Percentiles rank a stretch among this genome's conserved stretches.
These are phyloP conservation scores for Misgurnus mizolepis DNA, from an alignment of 2,113 vertebrate species.

Conservation along the genomic window DNA sequence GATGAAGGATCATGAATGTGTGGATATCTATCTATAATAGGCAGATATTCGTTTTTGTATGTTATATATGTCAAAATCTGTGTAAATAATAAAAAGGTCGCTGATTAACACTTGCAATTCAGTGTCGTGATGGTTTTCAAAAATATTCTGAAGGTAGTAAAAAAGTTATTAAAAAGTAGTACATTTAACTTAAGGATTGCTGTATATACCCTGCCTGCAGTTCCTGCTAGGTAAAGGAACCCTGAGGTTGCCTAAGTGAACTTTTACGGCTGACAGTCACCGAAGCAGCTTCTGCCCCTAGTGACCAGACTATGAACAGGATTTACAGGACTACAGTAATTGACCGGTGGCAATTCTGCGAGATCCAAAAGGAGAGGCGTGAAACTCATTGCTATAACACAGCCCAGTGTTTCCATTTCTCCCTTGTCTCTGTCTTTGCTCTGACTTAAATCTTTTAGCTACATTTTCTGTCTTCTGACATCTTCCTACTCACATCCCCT, in stretches of 20 bases:
- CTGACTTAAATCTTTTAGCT: conserved; percentile 41
- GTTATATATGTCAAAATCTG: no score
- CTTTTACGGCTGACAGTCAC: conserved; percentile 65
- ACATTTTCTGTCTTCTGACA: conserved; percentile 41
- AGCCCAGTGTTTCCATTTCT: conserved; percentile 58
- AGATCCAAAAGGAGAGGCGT: conserved; percentile 52
- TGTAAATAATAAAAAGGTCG: no score
- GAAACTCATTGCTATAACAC: conserved; percentile 65
- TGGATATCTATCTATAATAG: no score
- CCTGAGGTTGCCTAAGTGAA: conserved; percentile 92
- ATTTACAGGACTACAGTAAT: conserved; percentile 51
- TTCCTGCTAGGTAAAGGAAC: conserved; percentile 88
- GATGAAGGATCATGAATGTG: no score
- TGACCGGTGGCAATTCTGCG: conserved; percentile 59
- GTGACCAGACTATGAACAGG: conserved; percentile 70
- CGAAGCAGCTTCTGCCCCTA: conserved; percentile 64
- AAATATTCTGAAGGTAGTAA: no score
- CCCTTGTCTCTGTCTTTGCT: conserved; percentile 49
- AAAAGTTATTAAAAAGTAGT: no score
- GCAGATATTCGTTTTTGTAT: no score
- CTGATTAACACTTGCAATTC: no score
- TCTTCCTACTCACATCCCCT: conserved; percentile 51
- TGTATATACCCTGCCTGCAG: conserved; percentile 77
- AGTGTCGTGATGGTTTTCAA: no score
- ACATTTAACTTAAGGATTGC: no score